Conservation (phyloP, 2,113 vertebrate species). For the Orcinus orca region DNA sequence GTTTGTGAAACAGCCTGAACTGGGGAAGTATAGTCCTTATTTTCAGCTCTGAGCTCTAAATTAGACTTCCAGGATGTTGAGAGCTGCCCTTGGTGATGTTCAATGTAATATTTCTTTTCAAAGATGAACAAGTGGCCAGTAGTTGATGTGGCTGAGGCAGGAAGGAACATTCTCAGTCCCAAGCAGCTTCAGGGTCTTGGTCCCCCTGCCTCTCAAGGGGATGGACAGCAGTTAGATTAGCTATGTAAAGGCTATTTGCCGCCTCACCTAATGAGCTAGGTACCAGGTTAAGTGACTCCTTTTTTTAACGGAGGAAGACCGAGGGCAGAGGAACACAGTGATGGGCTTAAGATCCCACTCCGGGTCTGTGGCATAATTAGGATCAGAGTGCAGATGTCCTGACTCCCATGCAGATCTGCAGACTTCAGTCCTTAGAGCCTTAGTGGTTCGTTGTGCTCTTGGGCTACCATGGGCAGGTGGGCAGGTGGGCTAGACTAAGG, state of each 20-base stretch:
- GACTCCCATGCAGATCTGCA: fast-evolving
- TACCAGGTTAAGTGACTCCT: not conserved
- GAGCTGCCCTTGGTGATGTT: not conserved
- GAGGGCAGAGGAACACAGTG: not conserved
- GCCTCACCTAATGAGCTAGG: not conserved
- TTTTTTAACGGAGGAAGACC: not conserved
- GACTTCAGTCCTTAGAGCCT: fast-evolving
- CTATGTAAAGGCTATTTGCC: not conserved
- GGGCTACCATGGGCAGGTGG: fast-evolving
- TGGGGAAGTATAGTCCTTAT: fast-evolving
- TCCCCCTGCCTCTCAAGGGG: not conserved
- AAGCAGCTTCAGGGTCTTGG: not conserved
- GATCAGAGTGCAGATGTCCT: not conserved
- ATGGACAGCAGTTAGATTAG: not conserved
- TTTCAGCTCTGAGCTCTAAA: not conserved
- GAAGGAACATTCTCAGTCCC: not conserved
- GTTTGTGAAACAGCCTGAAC: not conserved
- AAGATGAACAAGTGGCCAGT: not conserved
- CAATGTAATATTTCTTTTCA: not conserved
- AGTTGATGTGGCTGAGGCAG: not conserved
- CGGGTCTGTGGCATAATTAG: not conserved
- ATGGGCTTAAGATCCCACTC: not conserved
- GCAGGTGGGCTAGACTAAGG: no score
- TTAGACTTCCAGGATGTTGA: not conserved
- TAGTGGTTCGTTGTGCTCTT: no score